Conservation (phyloP, 2,888 invertebrate genomes). For the Troides aeacus region DNA sequence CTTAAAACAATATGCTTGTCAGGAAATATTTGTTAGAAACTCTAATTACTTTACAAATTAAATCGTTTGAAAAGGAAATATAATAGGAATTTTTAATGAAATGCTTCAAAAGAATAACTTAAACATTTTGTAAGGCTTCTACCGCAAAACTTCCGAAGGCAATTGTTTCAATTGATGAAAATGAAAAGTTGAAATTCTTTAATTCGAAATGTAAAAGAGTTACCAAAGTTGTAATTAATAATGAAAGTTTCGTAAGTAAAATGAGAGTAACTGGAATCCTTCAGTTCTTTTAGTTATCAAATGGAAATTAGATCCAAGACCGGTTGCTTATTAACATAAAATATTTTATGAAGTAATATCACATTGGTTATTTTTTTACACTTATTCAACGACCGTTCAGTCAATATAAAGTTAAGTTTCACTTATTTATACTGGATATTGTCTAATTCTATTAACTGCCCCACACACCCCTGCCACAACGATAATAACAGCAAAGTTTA, state of each 20-base stretch:
- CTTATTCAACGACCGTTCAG: no score
- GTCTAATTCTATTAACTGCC: no score
- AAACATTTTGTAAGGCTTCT: conserved; percentile 9
- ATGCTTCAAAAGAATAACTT: conserved; percentile 14
- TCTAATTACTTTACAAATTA: conserved; percentile 2
- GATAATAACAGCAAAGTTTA: no score
- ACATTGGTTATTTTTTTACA: no score
- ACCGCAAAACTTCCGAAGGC: conserved; percentile 15
- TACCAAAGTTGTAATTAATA: conserved; percentile 25
- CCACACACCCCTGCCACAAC: no score
- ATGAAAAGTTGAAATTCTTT: conserved; percentile 27
- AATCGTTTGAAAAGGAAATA: conserved; percentile 9
- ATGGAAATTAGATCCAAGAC: conserved; percentile 8
- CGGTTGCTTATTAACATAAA: conserved; percentile 7
- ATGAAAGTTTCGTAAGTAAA: conserved; percentile 21
- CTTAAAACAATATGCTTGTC: background rate
- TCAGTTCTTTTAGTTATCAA: conserved; percentile 16
- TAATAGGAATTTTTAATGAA: conserved; percentile 12
- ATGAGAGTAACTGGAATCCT: conserved; percentile 11
- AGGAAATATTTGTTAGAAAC: background rate
- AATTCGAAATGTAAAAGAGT: conserved; percentile 27
- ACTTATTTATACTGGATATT: no score
- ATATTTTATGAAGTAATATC: no score
- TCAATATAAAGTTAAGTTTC: no score
- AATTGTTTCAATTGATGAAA: conserved; percentile 27